Base-by-base conservation (phyloP, 2,797 vertebrate species). In the Podarcis siculus region DNA sequence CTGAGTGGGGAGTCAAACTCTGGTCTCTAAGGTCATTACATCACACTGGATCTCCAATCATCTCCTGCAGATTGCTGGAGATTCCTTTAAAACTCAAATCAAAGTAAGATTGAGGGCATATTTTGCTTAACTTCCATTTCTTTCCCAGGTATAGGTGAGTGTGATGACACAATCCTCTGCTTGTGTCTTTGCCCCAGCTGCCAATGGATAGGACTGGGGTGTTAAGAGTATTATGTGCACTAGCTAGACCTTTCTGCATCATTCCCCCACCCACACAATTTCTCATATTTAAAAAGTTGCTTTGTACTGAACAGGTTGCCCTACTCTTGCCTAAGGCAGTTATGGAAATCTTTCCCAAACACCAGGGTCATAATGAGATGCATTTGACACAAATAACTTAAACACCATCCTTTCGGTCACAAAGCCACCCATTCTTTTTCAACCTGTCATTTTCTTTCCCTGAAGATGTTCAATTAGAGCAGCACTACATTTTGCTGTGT, bases 321-420 rank as follows among this genome's bases (percentile, higher is more conserved):
- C 80, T 83, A 71, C 67, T 55, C 80, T 87, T 87, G 80, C 72
- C 80, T 83, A 77, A 77, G 78, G 80, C 39, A 88, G 83, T 83
- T 88, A 88, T 83, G 80, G 35, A 78, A 87, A 83, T 88, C 15
- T 23, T 67, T 88, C 55, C 64, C 32, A 69, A 77, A 77, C 32
- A 77, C 78, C 80, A 88, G 78, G 87, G 87, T 83, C 73, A 83
- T 39, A 25, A 17, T 83, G 73, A 49, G 42, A 78, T 71, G 45
- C 39, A 37, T 67, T 75, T 83, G 87, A 75, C 73, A 83, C 42
- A 49, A 67, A 83, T 77, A 32, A 83, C 32, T 37, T n/a, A 58
- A 88, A n/a, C 27, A 78, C 30, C 25, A 3, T 45, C 13, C 39
- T 83, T 78, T 82, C 42, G 55, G 61, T 78, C 72, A 77, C 42